phyloP scores from a whole-genome alignment of 2,113 vertebrate genomes.

The Vanacampus margaritifer region DNA sequence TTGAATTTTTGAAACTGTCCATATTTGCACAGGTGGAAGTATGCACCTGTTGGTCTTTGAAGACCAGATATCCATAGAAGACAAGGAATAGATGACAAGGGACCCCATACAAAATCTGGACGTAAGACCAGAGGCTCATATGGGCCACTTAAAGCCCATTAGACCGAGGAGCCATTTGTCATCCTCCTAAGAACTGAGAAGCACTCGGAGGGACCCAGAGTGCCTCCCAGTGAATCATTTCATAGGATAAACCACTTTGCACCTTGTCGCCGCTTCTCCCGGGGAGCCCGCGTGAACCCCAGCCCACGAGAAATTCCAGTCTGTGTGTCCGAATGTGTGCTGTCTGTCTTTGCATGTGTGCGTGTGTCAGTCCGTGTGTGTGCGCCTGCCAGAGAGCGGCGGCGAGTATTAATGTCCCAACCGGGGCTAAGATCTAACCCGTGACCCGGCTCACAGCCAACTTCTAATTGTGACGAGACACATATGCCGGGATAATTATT shows the following conservation, averaged over 20 bases:
- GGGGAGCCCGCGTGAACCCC: conserved; percentile 46
- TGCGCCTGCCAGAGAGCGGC: conserved; percentile 19
- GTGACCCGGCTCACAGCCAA: conserved; percentile 40
- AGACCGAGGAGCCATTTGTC: neutral
- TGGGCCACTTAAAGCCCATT: neutral
- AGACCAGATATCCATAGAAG: neutral
- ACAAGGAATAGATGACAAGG: neutral
- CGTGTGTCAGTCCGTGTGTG: no score
- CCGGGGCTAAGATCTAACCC: neutral
- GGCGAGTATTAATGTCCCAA: conserved; percentile 52
- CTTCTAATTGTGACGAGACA: conserved; percentile 62
- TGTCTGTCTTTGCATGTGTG: no score
- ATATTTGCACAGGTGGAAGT: no score
- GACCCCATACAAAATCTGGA: neutral
- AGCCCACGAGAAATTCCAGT: conserved; percentile 38
- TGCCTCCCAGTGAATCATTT: conserved; percentile 17
- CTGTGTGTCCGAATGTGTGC: neutral
- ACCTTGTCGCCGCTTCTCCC: conserved; percentile 58
- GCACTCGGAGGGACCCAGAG: neutral
- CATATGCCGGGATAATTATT: conserved; percentile 64
- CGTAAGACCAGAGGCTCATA: neutral
- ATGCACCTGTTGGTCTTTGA: neutral
- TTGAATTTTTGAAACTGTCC: no score
- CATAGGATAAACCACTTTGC: conserved; percentile 66
- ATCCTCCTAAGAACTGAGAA: neutral